Evolutionary conservation across 1,140 invertebrate species (phyloP).

Genomic region (Hormaphis cornu): DNA sequence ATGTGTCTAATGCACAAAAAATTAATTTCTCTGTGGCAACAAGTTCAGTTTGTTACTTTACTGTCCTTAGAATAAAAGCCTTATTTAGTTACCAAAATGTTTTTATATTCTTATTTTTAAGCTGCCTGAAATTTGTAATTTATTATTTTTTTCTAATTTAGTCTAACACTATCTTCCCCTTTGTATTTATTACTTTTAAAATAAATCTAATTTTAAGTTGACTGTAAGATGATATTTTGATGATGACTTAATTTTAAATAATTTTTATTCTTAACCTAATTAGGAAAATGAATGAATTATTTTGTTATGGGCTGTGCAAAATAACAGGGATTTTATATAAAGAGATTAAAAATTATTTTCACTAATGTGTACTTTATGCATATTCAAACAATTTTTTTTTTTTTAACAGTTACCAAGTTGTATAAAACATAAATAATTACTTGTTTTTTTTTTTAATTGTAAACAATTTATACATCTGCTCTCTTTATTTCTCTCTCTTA

Average conservation of each 20-base stretch:
- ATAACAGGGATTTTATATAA: conserved; percentile 21
- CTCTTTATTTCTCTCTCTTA: conserved; percentile 29
- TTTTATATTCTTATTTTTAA: conserved; percentile 13
- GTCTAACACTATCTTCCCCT: neutral
- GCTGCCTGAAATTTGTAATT: neutral
- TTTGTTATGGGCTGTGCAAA: conserved; percentile 28
- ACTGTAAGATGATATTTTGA: neutral
- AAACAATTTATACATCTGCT: conserved; percentile 18
- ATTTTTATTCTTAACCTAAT: neutral
- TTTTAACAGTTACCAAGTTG: conserved; percentile 18
- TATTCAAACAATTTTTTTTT: conserved; percentile 19
- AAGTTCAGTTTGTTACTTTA: neutral
- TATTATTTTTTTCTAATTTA: neutral
- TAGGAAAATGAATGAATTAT: conserved; percentile 9
- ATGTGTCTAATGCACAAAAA: too few species aligned
- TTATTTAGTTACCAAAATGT: conserved; percentile 29
- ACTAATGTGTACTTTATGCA: neutral
- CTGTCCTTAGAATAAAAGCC: neutral
- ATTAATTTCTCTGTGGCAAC: neutral
- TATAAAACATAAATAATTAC: neutral
- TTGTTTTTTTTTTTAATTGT: neutral
- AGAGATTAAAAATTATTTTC: conserved; percentile 12
- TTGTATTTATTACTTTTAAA: conserved; percentile 12
- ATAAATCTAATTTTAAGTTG: conserved; percentile 13
- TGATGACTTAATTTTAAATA: neutral